Percentiles rank a stretch among this genome's conserved stretches.
Conservation (phyloP, 2,797 vertebrate genomes). For the Alosa sapidissima region DNA sequence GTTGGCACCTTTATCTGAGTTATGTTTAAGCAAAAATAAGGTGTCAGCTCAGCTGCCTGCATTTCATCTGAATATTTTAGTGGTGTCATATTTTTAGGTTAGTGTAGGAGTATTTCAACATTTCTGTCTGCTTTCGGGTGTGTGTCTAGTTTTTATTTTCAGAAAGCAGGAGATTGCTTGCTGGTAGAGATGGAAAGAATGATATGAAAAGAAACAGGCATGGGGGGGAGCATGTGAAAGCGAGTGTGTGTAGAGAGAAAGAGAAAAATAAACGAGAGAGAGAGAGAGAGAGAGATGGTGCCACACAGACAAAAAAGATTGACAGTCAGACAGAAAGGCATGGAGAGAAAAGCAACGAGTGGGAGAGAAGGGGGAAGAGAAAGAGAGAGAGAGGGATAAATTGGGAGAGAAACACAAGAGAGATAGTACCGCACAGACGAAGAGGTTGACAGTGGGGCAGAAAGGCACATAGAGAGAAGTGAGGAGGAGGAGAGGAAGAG, state of each 20-base stretch:
- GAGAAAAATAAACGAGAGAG: neutral
- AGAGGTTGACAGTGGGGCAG: neutral
- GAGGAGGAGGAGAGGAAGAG: neutral
- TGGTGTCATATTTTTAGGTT: neutral
- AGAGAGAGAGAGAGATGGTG: neutral
- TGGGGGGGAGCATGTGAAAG: neutral
- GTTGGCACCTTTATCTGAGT: neutral
- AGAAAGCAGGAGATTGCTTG: neutral
- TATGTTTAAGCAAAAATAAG: neutral
- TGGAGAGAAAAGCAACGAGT: neutral
- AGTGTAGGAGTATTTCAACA: neutral
- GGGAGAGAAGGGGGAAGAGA: neutral
- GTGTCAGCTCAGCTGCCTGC: neutral
- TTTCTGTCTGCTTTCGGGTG: neutral
- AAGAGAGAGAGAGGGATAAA: neutral
- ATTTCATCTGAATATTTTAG: neutral
- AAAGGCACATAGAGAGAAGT: neutral
- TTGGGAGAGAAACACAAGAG: neutral
- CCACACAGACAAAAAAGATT: too few species aligned
- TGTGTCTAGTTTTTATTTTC: neutral
- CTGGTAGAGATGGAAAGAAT: neutral
- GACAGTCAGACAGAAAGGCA: neutral
- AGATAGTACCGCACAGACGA: neutral
- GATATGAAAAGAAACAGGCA: neutral
- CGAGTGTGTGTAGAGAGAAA: conserved; percentile 21